Percentiles rank a stretch among this genome's conserved stretches.
Evolutionary conservation across 2,113 vertebrate genomes (phyloP).

Genomic region (Caretta caretta): DNA sequence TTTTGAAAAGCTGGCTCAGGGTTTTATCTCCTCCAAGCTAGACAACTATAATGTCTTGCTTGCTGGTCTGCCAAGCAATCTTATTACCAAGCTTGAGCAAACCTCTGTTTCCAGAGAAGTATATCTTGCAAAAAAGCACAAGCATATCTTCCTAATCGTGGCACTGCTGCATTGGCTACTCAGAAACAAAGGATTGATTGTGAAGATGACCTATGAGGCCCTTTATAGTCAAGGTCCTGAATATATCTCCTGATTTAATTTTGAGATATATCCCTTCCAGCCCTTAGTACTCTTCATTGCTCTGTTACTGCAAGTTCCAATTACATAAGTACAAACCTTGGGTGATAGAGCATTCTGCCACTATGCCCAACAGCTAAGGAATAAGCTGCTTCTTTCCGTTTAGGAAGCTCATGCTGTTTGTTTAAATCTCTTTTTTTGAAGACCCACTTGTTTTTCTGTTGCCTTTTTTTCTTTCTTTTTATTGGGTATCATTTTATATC

Average conservation of each 20-base stretch:
- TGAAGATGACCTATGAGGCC: conserved; percentile 43
- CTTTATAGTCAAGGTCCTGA: conserved; percentile 48
- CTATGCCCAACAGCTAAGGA: conserved; percentile 51
- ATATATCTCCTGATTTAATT: conserved; percentile 67
- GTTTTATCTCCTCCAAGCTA: conserved; percentile 56
- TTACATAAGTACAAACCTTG: conserved; percentile 45
- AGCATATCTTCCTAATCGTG: conserved; percentile 13
- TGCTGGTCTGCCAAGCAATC: conserved; percentile 46
- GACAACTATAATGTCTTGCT: conserved; percentile 41
- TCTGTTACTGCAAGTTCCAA: conserved; percentile 47
- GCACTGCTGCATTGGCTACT: conserved; percentile 2
- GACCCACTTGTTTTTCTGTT: background rate
- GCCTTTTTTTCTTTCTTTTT: background rate
- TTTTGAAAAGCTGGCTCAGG: conserved; percentile 43
- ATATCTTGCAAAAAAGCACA: background rate
- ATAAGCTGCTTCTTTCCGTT: conserved; percentile 52
- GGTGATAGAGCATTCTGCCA: conserved; percentile 32
- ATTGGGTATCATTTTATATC: background rate
- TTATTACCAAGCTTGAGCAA: conserved; percentile 43
- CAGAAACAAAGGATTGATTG: conserved; percentile 50
- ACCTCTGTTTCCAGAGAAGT: conserved; percentile 34
- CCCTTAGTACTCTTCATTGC: conserved; percentile 39
- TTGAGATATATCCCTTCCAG: conserved; percentile 62
- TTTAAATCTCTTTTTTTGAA: conserved; percentile 53
- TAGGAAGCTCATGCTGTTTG: conserved; percentile 41